A percentile compares a stretch with the other conserved stretches of the same genome.
Evolutionary conservation across 2,888 invertebrate genomes (phyloP).

Genomic region (Dicranocentrus wangi): DNA sequence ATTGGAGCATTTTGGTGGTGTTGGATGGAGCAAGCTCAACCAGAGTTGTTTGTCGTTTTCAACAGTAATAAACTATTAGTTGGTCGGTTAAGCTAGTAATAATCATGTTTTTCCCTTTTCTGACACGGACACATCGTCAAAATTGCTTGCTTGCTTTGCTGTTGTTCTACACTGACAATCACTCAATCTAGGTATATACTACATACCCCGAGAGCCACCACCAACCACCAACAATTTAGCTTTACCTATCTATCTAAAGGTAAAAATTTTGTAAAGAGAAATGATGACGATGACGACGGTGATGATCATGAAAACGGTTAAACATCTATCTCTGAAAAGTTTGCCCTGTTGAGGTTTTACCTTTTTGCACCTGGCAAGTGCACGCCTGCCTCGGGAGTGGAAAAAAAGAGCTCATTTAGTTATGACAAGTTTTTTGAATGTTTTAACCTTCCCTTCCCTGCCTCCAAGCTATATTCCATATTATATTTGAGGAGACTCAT

Average conservation of each 20-base stretch:
- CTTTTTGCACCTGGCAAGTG: slow-evolving; percentile 1
- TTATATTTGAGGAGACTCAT: background rate
- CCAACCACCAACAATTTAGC: no score
- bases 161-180: no score
- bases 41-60: background rate
- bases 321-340: no score
- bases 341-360: background rate
- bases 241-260: no score
- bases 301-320: no score
- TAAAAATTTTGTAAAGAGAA: no score
- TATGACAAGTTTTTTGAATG: slow-evolving; percentile 5
- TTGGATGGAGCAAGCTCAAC: no score
- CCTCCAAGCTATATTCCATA: slow-evolving; percentile 11
- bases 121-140: slow-evolving; percentile 1
- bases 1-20: no score
- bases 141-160: no score
- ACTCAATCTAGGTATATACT: no score
- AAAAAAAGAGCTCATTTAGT: background rate
- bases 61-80: background rate
- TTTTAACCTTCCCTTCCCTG: slow-evolving; percentile 10
- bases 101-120: slow-evolving; percentile 9
- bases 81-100: background rate
- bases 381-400: slow-evolving; percentile 1
- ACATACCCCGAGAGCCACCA: no score
- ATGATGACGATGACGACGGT: no score